Base-by-base conservation (phyloP, 2,888 invertebrate species). In the Heliconius sara region DNA sequence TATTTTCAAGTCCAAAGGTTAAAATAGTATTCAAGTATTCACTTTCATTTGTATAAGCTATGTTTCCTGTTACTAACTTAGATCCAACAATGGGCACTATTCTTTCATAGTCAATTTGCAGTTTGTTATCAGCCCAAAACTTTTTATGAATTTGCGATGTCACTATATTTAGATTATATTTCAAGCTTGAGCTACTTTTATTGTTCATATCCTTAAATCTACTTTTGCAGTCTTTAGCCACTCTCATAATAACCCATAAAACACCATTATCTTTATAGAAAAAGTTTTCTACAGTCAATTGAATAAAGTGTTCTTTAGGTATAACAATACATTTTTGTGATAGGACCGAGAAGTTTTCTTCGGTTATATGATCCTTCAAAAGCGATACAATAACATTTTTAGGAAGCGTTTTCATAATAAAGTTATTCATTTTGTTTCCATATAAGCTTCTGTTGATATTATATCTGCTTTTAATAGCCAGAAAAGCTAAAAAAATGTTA, bases 221-320 rank as follows among this genome's bases (percentile, higher is more conserved):
- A 80, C 82, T 89, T 87, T 89, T 93, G 65, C 84, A 86, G 52
- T 89, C 87, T 75, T 88, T 83, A 60, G 90, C 85, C 83, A 95
- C 83, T 84, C 92, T 94, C 82, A 94, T 81, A 47, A 89, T 89
- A 22, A 95, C 86, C 95, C 95, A 95, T 34, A 95, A 84, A 12
- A 94, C 88, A 75, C 92, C 93, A 86, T 92, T 92, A 83, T 95
- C 95, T 81, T 91, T 84, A 83, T 95, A 95, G 84, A 95, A 95
- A 81, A 95, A 88, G 84, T 95, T 95, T 85, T 94, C 93, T 83
- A 91, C 88, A 83, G 92, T 90, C 34, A 95, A 85, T 81, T 94
- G 91, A 79, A 92, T 89, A 85, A 90, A 95, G 75, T 90, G 89
- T 80, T 93, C 91, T 85, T 90, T 91, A 13, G 94, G 90, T 80